phyloP scores from a whole-genome alignment of 2,113 vertebrate genomes.

The Corynorhinus townsendii region DNA sequence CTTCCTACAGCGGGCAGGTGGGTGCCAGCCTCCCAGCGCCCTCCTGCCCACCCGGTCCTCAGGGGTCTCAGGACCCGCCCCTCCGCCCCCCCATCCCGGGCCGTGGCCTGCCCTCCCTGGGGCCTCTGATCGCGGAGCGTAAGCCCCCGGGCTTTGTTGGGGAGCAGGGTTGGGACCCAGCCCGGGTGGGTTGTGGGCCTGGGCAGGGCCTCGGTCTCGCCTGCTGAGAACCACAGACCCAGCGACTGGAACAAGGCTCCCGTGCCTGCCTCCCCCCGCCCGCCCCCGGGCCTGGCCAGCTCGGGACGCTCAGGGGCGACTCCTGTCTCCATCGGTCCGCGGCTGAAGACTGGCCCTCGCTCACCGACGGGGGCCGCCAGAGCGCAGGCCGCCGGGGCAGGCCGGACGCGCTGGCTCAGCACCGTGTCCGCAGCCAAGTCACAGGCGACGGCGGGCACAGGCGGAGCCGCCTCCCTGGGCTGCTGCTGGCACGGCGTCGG shows the following conservation, averaged over 20 bases:
- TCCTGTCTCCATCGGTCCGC: not conserved
- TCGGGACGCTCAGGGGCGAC: no score
- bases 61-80: no score
- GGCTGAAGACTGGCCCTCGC: no score
- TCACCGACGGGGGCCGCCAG: not conserved
- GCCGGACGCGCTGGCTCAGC: not conserved
- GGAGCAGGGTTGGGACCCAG: not conserved
- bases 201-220: not conserved
- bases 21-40: not conserved
- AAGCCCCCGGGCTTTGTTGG: not conserved
- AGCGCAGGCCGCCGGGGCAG: not conserved
- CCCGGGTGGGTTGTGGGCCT: not conserved
- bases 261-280: not conserved
- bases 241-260: not conserved
- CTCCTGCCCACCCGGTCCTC: not conserved
- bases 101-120: not conserved
- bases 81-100: not conserved
- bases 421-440: not conserved
- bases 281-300: not conserved
- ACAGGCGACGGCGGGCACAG: not conserved
- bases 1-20: constrained; percentile 2
- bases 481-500: no score
- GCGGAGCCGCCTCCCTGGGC: not conserved
- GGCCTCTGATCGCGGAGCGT: no score
- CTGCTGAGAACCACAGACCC: not conserved